Evolutionary conservation across 1,140 invertebrate genomes (phyloP), one percentile per base, ranked within the genome.

Genomic region (Nephila pilipes): DNA sequence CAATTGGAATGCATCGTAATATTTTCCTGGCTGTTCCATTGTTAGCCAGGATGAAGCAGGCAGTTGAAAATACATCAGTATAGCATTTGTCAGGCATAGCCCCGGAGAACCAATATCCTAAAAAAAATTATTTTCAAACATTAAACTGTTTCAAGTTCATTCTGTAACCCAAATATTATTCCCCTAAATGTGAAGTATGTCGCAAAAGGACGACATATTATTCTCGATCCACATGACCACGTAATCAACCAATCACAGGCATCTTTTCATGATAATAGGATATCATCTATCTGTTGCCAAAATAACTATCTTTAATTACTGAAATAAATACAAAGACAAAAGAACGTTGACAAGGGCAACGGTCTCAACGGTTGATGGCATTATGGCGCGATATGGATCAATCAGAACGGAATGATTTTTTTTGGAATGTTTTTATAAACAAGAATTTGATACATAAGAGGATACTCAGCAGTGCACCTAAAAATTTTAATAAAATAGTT

Each of bases 161-260:
- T 54, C 79, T 60, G 55, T 60, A 83, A 83, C 36, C 36, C 36
- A 81, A 38, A 54, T 91, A 25, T 60, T 83, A 57, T 57, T 57
- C 69, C n/a, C 79, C 55, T 63, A 60, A 58, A 57, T 57, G 57
- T 65, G 75, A 91, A 54, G 36, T 91, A 91, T 91, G 80, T 91
- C 89, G 89, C 57, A 91, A 79, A 91, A 91, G 79, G 80, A 91
- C 89, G 88, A 90, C 88, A 90, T 90, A 83, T 91, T 91, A 91
- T 83, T 91, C 79, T 55, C 69, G 18, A 65, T 91, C 89, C 89
- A 91, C 89, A 91, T 91, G 89, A 91, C 79, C 89, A 91, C 79
- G 69, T 83, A 91, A 83, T 83, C 89, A 58, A 32, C 89, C 89
- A 91, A 91, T 91, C 89, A 91, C 75, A 81, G 38, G 63, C 46